Conservation (phyloP, 2,888 invertebrate genomes). For the Cremastinae sp. region DNA sequence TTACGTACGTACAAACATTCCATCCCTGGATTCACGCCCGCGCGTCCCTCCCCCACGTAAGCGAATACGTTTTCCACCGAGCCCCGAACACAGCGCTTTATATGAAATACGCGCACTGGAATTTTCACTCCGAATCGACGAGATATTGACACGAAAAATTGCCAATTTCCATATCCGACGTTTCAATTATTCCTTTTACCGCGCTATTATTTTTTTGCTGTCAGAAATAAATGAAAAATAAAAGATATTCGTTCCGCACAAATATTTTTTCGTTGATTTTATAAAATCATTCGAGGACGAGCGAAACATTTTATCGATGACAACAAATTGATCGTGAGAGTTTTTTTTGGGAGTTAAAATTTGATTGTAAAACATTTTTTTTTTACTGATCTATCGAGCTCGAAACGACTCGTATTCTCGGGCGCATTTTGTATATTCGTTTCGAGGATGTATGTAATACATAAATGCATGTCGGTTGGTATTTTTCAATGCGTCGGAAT, state of each 20-base stretch:
- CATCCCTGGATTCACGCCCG: slow-evolving; percentile 34
- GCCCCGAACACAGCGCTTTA: neutral
- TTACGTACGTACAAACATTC: slow-evolving; percentile 29
- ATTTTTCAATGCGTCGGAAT: slow-evolving; percentile 20
- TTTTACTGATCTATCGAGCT: neutral
- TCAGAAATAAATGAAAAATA: too few species aligned
- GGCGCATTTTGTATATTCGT: slow-evolving; percentile 29
- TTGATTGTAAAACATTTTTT: neutral
- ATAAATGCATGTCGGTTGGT: slow-evolving; percentile 34
- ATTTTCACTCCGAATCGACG: slow-evolving; percentile 8
- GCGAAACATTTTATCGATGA: neutral
- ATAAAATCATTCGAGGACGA: neutral
- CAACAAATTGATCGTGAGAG: neutral
- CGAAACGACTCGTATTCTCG: slow-evolving; percentile 7
- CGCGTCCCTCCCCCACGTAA: slow-evolving; percentile 39
- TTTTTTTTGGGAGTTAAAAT: neutral
- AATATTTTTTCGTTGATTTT: too few species aligned
- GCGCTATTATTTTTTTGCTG: too few species aligned
- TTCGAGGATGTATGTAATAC: slow-evolving; percentile 25
- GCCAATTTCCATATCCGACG: too few species aligned
- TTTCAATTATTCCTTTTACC: too few species aligned
- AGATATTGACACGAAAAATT: too few species aligned
- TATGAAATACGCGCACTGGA: slow-evolving; percentile 7
- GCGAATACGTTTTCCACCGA: slow-evolving; percentile 38
- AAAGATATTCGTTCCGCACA: too few species aligned